These are phyloP conservation scores for Limonius californicus DNA, from an alignment of 1,140 invertebrate species.

Conservation along the genomic window DNA sequence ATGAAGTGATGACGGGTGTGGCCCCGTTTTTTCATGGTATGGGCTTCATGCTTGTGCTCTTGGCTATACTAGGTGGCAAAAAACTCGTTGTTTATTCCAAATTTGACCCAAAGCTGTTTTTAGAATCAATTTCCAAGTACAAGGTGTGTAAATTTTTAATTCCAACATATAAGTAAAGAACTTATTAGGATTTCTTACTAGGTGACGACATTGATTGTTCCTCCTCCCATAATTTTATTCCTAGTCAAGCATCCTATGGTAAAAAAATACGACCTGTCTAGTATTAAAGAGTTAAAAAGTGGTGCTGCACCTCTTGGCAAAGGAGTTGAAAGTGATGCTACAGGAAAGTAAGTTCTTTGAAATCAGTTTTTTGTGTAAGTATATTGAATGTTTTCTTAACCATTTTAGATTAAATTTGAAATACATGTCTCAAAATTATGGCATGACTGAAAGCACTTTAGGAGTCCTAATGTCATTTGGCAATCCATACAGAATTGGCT, in stretches of 20 bases:
- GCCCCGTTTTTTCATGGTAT: conserved; percentile 47
- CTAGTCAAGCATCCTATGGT: conserved; percentile 42
- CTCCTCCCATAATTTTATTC: conserved; percentile 41
- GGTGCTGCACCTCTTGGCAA: conserved; percentile 52
- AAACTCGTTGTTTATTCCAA: conserved; percentile 38
- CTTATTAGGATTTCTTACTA: no score
- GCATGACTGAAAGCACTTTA: conserved; percentile 65
- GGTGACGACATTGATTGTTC: conserved; percentile 38
- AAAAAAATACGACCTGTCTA: conserved; percentile 49
- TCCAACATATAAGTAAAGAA: no score
- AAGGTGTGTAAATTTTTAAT: conserved; percentile 30
- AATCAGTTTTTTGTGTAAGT: no score
- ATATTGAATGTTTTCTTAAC: not conserved
- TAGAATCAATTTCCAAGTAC: conserved; percentile 40
- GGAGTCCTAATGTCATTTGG: conserved; percentile 37
- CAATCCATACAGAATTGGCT: conserved; percentile 50
- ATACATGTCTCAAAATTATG: conserved; percentile 60
- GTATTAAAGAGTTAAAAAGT: conserved; percentile 47
- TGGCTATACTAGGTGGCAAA: conserved; percentile 40
- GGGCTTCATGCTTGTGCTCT: conserved; percentile 45
- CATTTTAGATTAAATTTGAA: conserved; percentile 40
- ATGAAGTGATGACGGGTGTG: conserved; percentile 32
- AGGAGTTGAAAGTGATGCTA: conserved; percentile 37
- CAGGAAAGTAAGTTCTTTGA: conserved; percentile 13
- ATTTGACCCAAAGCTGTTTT: conserved; percentile 40